Evolutionary conservation across 2,888 invertebrate genomes (phyloP), one percentile per base, ranked within the genome.

Genomic region (Matsumyia berberina): DNA sequence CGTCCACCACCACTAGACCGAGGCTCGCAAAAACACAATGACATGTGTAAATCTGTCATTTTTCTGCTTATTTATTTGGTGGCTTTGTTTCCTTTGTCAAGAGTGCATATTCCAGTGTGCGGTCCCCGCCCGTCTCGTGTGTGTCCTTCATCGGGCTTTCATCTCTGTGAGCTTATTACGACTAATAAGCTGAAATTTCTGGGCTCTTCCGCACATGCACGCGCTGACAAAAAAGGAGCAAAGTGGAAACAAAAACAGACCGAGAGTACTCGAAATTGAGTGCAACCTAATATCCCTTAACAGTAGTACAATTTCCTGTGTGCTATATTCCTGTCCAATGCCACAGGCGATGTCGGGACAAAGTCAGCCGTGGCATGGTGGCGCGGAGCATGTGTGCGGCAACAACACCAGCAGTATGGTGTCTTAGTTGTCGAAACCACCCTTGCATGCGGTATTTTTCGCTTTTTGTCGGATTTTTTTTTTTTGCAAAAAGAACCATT

Each of bases 251-350:
- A 53, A 72, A 77, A 57, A 62, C 53, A 57, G 46, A 46, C 51
- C 60, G 51, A 67, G 60, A 69, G 57, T 39, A 64, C 79, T 79
- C 51, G 67, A 69, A 83, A 74, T 67, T 58, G 51, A 79, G 64
- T 53, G 74, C 74, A 74, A 85, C 73, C 64, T 74, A 85, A 79
- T 85, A 85, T 85, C 79, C 79, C 64, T 70, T 44, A 67, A 74
- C 53, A 55, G 62, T 70, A 49, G 57, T 53, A 55, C 64, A 77
- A 77, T 70, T 82, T 82, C 81, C 81, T 82, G 81, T 82, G 81
- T 82, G 81, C 76, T 49, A 70, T 76, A 81, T 76, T 69, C 70
- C 42, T 76, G 81, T 64, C 64, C 81, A 81, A 76, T 81, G 64
- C 76, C 76, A 76, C 70, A 82, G 64, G 64, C 64, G 66, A 57